phyloP scores from a whole-genome alignment of 2,113 vertebrate species.

The Perca schrenkii region DNA sequence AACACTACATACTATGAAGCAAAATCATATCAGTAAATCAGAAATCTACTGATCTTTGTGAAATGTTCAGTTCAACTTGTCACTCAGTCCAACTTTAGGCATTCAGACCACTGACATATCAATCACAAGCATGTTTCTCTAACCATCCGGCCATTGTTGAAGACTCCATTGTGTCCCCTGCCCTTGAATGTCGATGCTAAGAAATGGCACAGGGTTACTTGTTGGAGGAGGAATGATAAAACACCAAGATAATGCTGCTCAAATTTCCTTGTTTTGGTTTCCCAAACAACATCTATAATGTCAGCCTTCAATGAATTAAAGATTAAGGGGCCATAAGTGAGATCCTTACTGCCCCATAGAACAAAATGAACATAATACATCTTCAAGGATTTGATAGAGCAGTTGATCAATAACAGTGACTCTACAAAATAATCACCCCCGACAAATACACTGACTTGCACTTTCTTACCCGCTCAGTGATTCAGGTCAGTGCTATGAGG shows the following conservation, averaged over 20 bases:
- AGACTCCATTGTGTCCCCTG: conserved; percentile 23
- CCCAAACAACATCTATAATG: conserved; percentile 45
- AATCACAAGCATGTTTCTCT: conserved; percentile 11
- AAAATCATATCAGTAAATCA: neutral
- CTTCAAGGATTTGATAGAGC: conserved; percentile 47
- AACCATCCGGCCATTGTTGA: conserved; percentile 7
- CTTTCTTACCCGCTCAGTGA: conserved; percentile 33
- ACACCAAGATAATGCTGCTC: conserved; percentile 33
- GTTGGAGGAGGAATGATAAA: conserved; percentile 39
- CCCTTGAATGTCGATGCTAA: conserved; percentile 29
- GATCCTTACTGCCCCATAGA: conserved; percentile 25
- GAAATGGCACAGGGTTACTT: conserved; percentile 9
- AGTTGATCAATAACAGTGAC: conserved; percentile 54
- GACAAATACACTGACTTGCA: conserved; percentile 30
- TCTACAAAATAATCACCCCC: conserved; percentile 22
- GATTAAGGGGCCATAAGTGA: conserved; percentile 52
- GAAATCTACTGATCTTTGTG: neutral
- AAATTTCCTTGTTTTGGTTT: conserved; percentile 35
- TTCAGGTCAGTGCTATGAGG: conserved; percentile 13
- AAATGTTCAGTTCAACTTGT: neutral
- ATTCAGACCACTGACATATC: conserved; percentile 10
- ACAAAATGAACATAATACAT: conserved; percentile 50
- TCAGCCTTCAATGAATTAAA: conserved; percentile 34
- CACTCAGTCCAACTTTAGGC: neutral
- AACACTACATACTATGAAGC: neutral